phyloP scores from a whole-genome alignment of 2,888 invertebrate species.

The Hyles lineata region DNA sequence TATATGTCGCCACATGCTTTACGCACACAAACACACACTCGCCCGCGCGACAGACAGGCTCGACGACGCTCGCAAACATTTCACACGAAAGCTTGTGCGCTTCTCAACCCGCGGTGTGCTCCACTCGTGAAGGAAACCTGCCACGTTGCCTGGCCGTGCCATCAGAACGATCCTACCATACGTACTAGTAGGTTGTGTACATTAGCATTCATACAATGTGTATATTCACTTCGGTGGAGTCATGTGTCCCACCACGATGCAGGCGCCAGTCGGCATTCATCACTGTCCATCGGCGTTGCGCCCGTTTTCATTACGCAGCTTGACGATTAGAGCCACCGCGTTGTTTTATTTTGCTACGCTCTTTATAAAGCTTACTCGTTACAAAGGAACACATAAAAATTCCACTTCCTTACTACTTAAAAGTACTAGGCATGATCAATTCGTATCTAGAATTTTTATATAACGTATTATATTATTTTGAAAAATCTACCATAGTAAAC shows the following conservation, averaged over 20 bases:
- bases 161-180: background rate
- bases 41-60: background rate
- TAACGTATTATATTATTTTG: background rate
- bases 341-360: constrained; percentile 22
- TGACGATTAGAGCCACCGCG: constrained; percentile 30
- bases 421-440: background rate
- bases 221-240: background rate
- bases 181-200: background rate
- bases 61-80: constrained; percentile 11
- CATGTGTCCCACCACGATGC: background rate
- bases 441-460: background rate
- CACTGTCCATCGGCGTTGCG: background rate
- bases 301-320: background rate
- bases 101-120: background rate
- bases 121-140: background rate
- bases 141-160: background rate
- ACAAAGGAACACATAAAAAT: background rate
- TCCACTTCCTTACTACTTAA: background rate
- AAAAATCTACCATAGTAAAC: too few relatives aligned
- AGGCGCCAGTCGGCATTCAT: background rate
- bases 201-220: background rate
- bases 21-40: constrained; percentile 26
- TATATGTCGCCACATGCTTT: constrained; percentile 56
- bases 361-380: constrained; percentile 11
- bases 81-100: constrained; percentile 13